Percentiles rank a stretch among this genome's conserved stretches.
Conservation (phyloP, 2,888 invertebrate species). For the Nephrotoma appendiculata region DNA sequence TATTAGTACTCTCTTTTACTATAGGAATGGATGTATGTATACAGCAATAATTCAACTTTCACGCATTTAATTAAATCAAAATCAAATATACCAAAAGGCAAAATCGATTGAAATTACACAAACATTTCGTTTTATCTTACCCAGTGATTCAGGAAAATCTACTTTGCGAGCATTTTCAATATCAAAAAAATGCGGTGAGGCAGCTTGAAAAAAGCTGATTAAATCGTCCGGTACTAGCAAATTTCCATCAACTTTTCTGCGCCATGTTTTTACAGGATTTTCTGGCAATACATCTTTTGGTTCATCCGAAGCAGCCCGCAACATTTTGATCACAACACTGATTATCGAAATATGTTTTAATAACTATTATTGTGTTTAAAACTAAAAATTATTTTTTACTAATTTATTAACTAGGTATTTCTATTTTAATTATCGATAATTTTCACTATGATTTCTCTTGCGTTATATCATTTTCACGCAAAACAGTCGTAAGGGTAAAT, state of each 20-base stretch:
- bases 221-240: conserved; percentile 25
- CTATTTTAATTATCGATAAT: neutral
- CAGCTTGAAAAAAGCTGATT: conserved; percentile 26
- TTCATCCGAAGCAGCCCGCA: neutral
- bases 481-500: neutral
- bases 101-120: neutral
- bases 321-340: neutral
- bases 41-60: neutral
- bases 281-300: conserved; percentile 7
- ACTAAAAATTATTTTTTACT: neutral
- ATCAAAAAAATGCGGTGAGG: conserved; percentile 28
- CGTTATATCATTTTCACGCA: neutral
- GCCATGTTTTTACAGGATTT: conserved; percentile 29
- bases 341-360: neutral
- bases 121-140: neutral
- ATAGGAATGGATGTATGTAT: neutral
- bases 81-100: neutral
- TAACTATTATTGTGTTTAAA: neutral
- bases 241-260: conserved; percentile 27
- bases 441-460: neutral
- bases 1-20: neutral
- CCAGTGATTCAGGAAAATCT: neutral
- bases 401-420: neutral
- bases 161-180: conserved; percentile 16
- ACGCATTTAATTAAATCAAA: neutral